Conservation (phyloP, 2,797 vertebrate species). For the Oryzias sinensis region DNA sequence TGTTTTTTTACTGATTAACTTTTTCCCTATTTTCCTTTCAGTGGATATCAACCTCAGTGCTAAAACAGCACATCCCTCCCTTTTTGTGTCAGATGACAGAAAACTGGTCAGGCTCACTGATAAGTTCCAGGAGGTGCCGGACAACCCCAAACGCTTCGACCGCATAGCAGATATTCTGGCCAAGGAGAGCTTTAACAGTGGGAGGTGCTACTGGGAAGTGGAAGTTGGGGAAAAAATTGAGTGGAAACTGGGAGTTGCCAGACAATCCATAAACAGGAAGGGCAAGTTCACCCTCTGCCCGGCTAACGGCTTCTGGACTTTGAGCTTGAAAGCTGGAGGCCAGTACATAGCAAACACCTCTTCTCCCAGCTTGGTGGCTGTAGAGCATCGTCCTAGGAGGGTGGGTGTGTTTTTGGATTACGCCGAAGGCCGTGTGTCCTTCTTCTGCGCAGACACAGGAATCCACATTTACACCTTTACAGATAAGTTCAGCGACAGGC, state of each 20-base stretch:
- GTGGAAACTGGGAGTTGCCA: conserved; percentile 78
- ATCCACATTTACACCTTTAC: conserved; percentile 78
- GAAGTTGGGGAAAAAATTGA: conserved; percentile 79
- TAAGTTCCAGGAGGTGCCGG: conserved; percentile 70
- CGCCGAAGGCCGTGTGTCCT: conserved; percentile 70
- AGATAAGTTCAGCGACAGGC: conserved; percentile 73
- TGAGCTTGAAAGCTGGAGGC: conserved; percentile 71
- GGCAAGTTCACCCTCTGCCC: conserved; percentile 79
- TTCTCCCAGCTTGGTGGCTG: conserved; percentile 54
- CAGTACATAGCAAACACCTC: conserved; percentile 70
- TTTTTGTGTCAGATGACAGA: conserved; percentile 78
- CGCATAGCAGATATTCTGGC: conserved; percentile 79
- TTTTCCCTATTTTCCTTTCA: conserved; percentile 32
- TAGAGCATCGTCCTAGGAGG: conserved; percentile 64
- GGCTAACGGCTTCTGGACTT: conserved; percentile 78
- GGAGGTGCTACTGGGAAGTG: conserved; percentile 83
- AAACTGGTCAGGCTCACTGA: conserved; percentile 77
- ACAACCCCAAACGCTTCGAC: conserved; percentile 81
- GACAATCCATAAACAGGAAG: conserved; percentile 78
- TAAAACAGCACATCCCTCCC: conserved; percentile 79
- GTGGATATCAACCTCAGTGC: conserved; percentile 79
- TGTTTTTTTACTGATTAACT: conserved; percentile 5
- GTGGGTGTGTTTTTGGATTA: conserved; percentile 78
- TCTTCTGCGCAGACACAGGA: conserved; percentile 75
- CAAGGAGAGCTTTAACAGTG: conserved; percentile 71